A percentile compares a stretch with the other conserved stretches of the same genome.
Evolutionary conservation across 2,113 vertebrate species (phyloP).

Genomic region (Cacatua alba): DNA sequence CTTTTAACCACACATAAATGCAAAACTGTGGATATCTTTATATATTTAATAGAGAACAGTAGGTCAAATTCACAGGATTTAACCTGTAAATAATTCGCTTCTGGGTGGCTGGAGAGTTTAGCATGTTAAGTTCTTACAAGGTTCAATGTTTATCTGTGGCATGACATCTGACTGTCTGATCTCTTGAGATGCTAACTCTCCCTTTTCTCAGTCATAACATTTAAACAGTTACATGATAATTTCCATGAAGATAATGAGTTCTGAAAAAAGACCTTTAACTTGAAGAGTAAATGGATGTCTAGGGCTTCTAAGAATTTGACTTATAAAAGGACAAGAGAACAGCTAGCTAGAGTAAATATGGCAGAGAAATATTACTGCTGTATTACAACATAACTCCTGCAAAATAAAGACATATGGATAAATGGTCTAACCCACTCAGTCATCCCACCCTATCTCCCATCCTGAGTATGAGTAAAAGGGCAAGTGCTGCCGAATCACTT

Average conservation of each 20-base stretch:
- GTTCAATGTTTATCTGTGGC: neutral
- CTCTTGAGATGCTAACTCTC: neutral
- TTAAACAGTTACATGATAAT: neutral
- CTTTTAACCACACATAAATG: neutral
- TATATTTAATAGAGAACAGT: neutral
- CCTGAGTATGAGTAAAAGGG: slow-evolving; percentile 21
- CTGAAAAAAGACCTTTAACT: neutral
- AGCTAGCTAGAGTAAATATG: neutral
- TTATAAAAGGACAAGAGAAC: slow-evolving; percentile 13
- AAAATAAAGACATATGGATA: slow-evolving; percentile 56
- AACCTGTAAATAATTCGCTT: neutral
- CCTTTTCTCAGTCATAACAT: neutral
- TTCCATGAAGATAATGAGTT: neutral
- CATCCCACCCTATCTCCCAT: slow-evolving; percentile 14
- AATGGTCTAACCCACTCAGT: slow-evolving; percentile 16
- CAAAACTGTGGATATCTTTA: neutral
- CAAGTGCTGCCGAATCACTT: neutral
- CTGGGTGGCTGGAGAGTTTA: neutral
- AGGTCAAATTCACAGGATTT: neutral
- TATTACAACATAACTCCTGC: neutral
- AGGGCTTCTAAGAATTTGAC: neutral
- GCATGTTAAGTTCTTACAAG: neutral
- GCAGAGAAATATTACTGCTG: neutral
- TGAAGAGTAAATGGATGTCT: neutral
- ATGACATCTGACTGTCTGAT: neutral